A percentile compares a stretch with the other conserved stretches of the same genome.
phyloP scores from a whole-genome alignment of 2,888 invertebrate genomes.

The Cephus spinipes region DNA sequence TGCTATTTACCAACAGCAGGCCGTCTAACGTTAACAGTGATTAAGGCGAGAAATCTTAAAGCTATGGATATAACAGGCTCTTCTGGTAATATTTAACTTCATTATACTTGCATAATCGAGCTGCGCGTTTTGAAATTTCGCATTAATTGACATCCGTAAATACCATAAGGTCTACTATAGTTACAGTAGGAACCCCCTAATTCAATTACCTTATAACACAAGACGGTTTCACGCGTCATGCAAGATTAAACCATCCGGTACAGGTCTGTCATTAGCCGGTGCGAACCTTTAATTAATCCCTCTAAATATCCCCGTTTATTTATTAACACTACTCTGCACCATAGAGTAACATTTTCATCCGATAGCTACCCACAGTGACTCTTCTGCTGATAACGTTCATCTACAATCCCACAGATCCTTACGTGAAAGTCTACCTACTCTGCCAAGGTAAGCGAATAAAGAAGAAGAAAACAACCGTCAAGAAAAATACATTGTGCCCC shows the following conservation, averaged over 20 bases:
- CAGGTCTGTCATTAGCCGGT: background rate
- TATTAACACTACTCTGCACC: no score
- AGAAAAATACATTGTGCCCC: slow-evolving; percentile 87
- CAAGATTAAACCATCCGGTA: background rate
- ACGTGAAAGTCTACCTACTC: slow-evolving; percentile 91
- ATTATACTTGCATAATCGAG: no score
- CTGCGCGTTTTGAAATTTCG: no score
- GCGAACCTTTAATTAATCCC: no score
- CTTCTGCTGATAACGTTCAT: background rate
- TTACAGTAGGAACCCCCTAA: background rate
- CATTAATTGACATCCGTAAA: no score
- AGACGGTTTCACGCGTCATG: background rate
- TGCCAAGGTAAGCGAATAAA: slow-evolving; percentile 91
- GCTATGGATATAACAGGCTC: slow-evolving; percentile 96
- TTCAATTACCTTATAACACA: background rate
- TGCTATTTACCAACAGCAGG: slow-evolving; percentile 94
- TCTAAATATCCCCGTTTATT: no score
- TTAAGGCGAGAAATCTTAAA: slow-evolving; percentile 91
- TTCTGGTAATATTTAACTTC: slow-evolving; percentile 73
- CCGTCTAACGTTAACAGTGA: slow-evolving; percentile 88
- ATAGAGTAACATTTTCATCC: no score
- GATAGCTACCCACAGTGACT: no score
- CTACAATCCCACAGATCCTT: slow-evolving; percentile 78
- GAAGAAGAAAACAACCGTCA: slow-evolving; percentile 93
- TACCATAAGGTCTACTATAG: no score